Base-by-base conservation (phyloP, 2,888 invertebrate genomes). In the Pheosia gnoma region DNA sequence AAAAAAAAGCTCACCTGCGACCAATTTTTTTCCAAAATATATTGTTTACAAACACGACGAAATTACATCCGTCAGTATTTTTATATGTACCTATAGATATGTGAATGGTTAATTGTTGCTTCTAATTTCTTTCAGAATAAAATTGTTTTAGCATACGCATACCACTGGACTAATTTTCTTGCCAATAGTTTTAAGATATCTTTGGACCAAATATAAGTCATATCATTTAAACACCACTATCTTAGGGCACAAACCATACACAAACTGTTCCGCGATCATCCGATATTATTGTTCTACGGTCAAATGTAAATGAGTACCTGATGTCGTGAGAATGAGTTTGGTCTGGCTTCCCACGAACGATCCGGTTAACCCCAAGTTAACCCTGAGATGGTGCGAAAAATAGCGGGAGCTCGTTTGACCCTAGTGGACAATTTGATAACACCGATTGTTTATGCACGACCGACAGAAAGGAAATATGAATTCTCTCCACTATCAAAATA, bases 341-440 rank as follows among this genome's bases (percentile, higher is more conserved):
- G 68, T 61, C 60, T 43, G 58, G 54, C 64, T 88, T 89, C 88
- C 82, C 89, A 88, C 88, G 87, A 77, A 78, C 78, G 81, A 76
- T 82, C 80, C 78, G 83, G 83, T 82, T 86, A 86, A 87, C 88
- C 85, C 80, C 67, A 75, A 65, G 83, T 84, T 87, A 84, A 86
- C 86, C 85, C 80, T 69, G 70, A 64, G 78, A 82, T 82, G 84
- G 86, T 80, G 88, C 79, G 86, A 88, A 87, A 82, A 81, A n/a
- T 55, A 55, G 55, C 74, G 75, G 78, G 79, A 76, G 68, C 71
- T 68, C 58, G 25, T 68, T 61, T 61, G 71, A 70, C 74, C 75
- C 37, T 53, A 38, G 72, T 69, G 72, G 71, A 77, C 68, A 77
- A 75, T 75, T 75, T 74, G 72, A 75, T 77, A 70, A 71, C 75